A percentile compares a stretch with the other conserved stretches of the same genome.
Evolutionary conservation across 2,113 vertebrate genomes (phyloP).

Genomic region (Dipodomys stephensi): DNA sequence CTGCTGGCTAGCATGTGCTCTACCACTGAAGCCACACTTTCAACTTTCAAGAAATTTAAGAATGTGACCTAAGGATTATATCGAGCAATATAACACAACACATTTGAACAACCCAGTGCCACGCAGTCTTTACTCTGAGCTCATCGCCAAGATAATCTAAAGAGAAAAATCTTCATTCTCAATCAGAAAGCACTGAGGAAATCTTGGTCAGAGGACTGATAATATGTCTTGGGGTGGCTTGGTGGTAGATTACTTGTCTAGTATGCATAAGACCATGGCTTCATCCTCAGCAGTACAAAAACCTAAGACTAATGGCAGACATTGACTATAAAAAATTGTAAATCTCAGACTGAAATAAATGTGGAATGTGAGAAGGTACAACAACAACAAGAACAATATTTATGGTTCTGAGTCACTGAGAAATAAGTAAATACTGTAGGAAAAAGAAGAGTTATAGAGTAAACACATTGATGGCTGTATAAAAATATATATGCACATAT

Average conservation of each 20-base stretch:
- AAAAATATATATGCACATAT: neutral
- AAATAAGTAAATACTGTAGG: neutral
- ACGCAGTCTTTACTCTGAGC: neutral
- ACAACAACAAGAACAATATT: too few species aligned
- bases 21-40: too few species aligned
- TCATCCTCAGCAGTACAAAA: neutral
- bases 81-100: neutral
- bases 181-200: neutral
- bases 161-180: neutral
- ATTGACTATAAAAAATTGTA: neutral
- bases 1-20: too few species aligned
- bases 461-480: neutral
- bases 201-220: neutral
- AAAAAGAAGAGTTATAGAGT: neutral
- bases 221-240: neutral
- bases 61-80: neutral
- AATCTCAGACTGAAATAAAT: neutral
- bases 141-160: neutral
- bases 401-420: neutral
- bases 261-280: too few species aligned
- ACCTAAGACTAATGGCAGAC: neutral
- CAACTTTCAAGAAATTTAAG: neutral
- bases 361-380: neutral
- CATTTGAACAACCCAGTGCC: neutral
- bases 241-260: neutral